A percentile compares a stretch with the other conserved stretches of the same genome.
phyloP scores from a whole-genome alignment of 2,888 invertebrate genomes.

The Oscheius myriophilus region DNA sequence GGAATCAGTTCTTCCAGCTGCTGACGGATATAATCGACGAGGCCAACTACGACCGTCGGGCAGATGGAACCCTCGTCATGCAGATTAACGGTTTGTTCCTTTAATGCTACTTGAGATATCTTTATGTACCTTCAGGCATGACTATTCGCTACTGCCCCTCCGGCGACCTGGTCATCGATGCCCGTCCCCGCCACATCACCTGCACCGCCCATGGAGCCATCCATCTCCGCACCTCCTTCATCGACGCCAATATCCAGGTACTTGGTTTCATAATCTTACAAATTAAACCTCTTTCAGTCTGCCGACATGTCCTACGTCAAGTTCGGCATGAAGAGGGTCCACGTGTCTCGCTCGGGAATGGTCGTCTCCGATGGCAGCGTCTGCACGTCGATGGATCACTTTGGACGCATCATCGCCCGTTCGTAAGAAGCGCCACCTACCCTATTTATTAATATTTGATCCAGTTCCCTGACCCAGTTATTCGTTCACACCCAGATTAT shows the following conservation, averaged over 20 bases:
- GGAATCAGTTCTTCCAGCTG: slow-evolving; percentile 56
- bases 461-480: too few species aligned
- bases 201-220: slow-evolving; percentile 69
- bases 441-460: too few species aligned
- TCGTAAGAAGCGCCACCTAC: too few species aligned
- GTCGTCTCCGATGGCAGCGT: slow-evolving; percentile 67
- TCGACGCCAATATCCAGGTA: slow-evolving; percentile 72
- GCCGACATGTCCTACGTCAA: slow-evolving; percentile 66
- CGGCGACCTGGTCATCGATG: slow-evolving; percentile 71
- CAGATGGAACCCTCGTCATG: slow-evolving; percentile 69
- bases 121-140: slow-evolving; percentile 64
- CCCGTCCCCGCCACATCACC: slow-evolving; percentile 71
- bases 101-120: background rate
- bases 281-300: background rate
- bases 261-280: background rate
- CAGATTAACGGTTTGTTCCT: slow-evolving; percentile 70
- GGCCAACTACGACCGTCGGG: slow-evolving; percentile 69
- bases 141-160: slow-evolving; percentile 55
- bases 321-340: slow-evolving; percentile 64
- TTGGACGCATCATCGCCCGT: slow-evolving; percentile 61
- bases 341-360: slow-evolving; percentile 67
- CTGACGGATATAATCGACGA: slow-evolving; percentile 69
- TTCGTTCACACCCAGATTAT: too few species aligned
- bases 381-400: slow-evolving; percentile 66
- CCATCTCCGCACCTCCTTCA: slow-evolving; percentile 70